A percentile compares a stretch with the other conserved stretches of the same genome.
Evolutionary conservation across 1,140 invertebrate genomes (phyloP).

Genomic region (Semibalanus balanoides): DNA sequence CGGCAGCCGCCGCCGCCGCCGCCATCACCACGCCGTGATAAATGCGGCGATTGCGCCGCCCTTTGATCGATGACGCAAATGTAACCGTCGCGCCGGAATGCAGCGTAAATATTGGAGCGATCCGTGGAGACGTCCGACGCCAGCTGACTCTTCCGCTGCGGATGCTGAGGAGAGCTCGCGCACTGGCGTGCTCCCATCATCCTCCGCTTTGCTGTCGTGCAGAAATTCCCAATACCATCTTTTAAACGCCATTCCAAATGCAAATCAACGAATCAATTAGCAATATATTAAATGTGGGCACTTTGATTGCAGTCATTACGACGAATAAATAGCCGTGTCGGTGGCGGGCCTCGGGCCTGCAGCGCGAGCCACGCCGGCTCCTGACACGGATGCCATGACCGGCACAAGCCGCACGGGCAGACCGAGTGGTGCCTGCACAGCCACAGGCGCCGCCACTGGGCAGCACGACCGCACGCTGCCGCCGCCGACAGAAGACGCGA

Average conservation of each 20-base stretch:
- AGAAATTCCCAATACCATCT: not conserved
- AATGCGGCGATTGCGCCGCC: not conserved
- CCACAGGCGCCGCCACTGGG: too few species aligned
- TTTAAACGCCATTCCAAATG: not conserved
- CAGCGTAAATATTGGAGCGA: not conserved
- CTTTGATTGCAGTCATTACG: not conserved
- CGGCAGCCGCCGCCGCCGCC: too few species aligned
- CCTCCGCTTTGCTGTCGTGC: not conserved
- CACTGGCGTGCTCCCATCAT: not conserved
- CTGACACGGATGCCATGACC: not conserved
- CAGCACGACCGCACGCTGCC: too few species aligned
- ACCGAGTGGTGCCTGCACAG: not conserved
- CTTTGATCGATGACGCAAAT: not conserved
- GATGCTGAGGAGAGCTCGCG: not conserved
- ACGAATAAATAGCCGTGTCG: not conserved
- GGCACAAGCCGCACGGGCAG: not conserved
- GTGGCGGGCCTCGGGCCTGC: not conserved
- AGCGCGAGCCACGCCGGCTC: not conserved
- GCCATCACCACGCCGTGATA: not conserved
- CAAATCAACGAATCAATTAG: slow-evolving; percentile 2
- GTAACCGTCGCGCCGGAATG: not conserved
- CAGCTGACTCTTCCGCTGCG: too few species aligned
- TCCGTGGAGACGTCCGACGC: not conserved
- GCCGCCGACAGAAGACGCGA: not conserved
- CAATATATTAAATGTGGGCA: not conserved